Evolutionary conservation across 2,888 invertebrate species (phyloP).

Genomic region (Agonopterix heracliana): DNA sequence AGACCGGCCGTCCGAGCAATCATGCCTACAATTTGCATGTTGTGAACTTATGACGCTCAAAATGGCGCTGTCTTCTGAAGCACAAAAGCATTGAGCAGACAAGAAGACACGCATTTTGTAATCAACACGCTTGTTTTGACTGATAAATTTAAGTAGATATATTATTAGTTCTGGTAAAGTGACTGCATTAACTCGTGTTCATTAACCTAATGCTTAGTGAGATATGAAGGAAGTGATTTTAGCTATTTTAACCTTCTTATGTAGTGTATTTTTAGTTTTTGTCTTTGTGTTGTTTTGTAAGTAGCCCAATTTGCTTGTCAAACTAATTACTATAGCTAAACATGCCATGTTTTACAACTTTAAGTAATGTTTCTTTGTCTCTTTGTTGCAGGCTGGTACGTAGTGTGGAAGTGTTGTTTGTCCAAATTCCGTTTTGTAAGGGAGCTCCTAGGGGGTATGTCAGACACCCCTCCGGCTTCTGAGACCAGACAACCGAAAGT

Average conservation of each 20-base stretch:
- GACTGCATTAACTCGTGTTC: slow-evolving; percentile 54
- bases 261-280: slow-evolving; percentile 71
- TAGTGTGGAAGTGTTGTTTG: slow-evolving; percentile 93
- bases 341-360: not conserved
- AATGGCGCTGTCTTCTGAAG: slow-evolving; percentile 23
- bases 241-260: slow-evolving; percentile 67
- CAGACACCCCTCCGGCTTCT: slow-evolving; percentile 79
- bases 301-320: slow-evolving; percentile 45
- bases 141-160: slow-evolving; percentile 29
- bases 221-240: slow-evolving; percentile 69
- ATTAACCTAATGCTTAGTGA: slow-evolving; percentile 47
- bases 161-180: slow-evolving; percentile 52
- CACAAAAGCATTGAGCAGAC: slow-evolving; percentile 3
- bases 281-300: slow-evolving; percentile 72
- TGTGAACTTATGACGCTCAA: slow-evolving; percentile 2
- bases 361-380: slow-evolving; percentile 4
- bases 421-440: slow-evolving; percentile 91
- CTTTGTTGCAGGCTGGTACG: slow-evolving; percentile 88
- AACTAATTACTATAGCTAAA: not conserved
- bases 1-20: too few species aligned
- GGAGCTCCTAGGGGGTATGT: slow-evolving; percentile 86
- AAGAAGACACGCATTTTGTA: slow-evolving; percentile 3
- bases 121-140: slow-evolving; percentile 21
- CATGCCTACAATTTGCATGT: too few species aligned
- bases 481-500: slow-evolving; percentile 74